Evolutionary conservation across 1,140 invertebrate genomes (phyloP).

Genomic region (Cydia splendana): DNA sequence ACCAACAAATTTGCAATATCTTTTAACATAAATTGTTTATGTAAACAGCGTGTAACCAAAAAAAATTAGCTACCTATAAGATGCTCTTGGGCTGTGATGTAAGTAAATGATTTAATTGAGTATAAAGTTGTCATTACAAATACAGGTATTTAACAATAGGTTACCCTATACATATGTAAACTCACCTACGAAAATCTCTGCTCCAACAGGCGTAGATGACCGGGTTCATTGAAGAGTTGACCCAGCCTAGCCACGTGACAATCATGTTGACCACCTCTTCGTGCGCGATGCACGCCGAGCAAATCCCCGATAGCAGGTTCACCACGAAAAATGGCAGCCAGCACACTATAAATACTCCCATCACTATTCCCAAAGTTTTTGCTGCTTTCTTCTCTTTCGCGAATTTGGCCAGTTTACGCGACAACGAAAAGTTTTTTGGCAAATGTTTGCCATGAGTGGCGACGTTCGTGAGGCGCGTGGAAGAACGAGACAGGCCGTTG

Average conservation of each 20-base stretch:
- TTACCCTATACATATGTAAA: not conserved
- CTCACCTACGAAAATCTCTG: constrained; percentile 95
- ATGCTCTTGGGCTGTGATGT: no score
- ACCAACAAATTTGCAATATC: no score
- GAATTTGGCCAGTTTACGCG: constrained; percentile 94
- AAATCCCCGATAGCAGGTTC: constrained; percentile 95
- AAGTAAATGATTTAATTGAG: no score
- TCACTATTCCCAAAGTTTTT: constrained; percentile 95
- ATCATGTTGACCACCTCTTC: constrained; percentile 95
- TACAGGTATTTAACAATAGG: no score
- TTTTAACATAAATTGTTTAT: no score
- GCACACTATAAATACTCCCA: constrained; percentile 99
- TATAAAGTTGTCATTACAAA: no score
- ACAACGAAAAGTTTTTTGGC: constrained; percentile 93
- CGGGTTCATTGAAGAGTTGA: constrained; percentile 99
- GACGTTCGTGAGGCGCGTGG: constrained; percentile 78
- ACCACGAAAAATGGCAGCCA: constrained; percentile 99
- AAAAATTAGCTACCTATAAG: no score
- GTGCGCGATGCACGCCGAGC: constrained; percentile 91
- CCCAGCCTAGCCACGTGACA: constrained; percentile 99
- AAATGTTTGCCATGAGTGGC: constrained; percentile 77
- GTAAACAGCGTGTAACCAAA: no score
- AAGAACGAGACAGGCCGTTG: constrained; percentile 85
- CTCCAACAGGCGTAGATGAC: constrained; percentile 99
- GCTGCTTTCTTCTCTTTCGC: constrained; percentile 98